phyloP scores from a whole-genome alignment of 1,140 invertebrate species.

The Leucophenga varia region DNA sequence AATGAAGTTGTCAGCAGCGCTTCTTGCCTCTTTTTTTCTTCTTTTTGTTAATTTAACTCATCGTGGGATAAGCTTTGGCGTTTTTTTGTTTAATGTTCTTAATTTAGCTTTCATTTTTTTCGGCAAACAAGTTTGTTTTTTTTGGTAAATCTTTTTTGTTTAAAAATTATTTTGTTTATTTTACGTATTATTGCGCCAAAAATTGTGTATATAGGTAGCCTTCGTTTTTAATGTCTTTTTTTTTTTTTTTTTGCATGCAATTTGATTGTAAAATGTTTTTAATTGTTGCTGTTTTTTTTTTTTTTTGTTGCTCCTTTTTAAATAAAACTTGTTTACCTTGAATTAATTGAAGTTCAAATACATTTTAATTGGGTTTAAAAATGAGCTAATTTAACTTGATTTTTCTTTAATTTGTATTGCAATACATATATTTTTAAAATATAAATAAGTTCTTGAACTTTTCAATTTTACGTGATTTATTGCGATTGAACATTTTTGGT shows the following conservation, averaged over 20 bases:
- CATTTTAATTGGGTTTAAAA: neutral
- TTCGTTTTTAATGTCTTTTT: constrained; percentile 7
- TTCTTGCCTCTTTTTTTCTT: constrained; percentile 3
- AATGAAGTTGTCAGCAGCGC: neutral
- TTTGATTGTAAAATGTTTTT: neutral
- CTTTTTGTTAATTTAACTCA: constrained; percentile 7
- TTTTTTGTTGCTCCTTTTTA: constrained; percentile 5
- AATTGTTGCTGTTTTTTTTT: constrained; percentile 1
- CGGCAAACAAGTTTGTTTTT: constrained; percentile 1
- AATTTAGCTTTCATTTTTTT: constrained; percentile 1
- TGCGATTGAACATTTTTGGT: constrained; percentile 9
- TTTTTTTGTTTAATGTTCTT: too few species aligned
- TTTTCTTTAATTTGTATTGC: constrained; percentile 7
- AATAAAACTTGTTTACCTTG: constrained; percentile 15
- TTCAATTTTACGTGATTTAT: constrained; percentile 7
- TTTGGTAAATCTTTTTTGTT: constrained; percentile 4
- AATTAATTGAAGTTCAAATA: constrained; percentile 15
- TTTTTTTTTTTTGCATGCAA: neutral
- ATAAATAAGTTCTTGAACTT: constrained; percentile 7
- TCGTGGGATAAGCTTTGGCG: too few species aligned
- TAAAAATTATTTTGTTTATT: neutral
- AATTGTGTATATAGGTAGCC: neutral
- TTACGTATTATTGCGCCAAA: neutral
- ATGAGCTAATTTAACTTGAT: constrained; percentile 30
- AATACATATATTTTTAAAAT: neutral